Base-by-base conservation (phyloP, 2,888 invertebrate species). In the Cantharis lateralis region DNA sequence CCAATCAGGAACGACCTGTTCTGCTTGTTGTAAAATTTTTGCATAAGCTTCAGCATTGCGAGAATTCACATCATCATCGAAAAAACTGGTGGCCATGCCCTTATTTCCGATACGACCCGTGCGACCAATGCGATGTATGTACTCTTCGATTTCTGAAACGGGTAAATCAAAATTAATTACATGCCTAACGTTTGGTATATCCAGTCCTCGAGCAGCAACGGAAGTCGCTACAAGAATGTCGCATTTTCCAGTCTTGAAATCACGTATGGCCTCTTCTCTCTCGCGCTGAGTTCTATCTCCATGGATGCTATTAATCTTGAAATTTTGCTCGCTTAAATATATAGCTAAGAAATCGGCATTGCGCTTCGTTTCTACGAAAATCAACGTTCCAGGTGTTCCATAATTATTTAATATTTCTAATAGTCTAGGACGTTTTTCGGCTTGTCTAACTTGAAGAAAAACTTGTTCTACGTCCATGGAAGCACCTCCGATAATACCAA, bases 121-220 rank as follows among this genome's bases (percentile, higher is more conserved):
- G 80, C 98, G 91, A 0, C 98, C 98, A 82, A 98, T 97, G 75
- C 98, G 91, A 88, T 98, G 98, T 0, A 98, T 97, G 83, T 98
- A 98, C 82, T 98, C 98, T 81, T 98, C 98, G 80, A 98, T 95
- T 79, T 92, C 92, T 76, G 93, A n/a, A 2, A 7, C 93, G 0
- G 98, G 98, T 84, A 98, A 90, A 86, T 98, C 98, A 84, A 93
- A 98, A 87, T 98, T 98, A 15, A 98, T 93, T 0, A 98, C 98
- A 82, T 97, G 96, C 4, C 93, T 92, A 0, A 97, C 95, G 74
- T 94, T 94, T 81, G 94, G 93, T 28, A 98, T 97, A 86, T 98
- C 96, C 0, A 98, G 89, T 0, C 99, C 99, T 74, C 99, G 90
- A 0, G 98, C 96, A 0, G 98, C 98, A 0, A 99, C 98, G 0